Evolutionary conservation across 2,113 vertebrate genomes (phyloP).

Genomic region (Tetraodon nigroviridis): DNA sequence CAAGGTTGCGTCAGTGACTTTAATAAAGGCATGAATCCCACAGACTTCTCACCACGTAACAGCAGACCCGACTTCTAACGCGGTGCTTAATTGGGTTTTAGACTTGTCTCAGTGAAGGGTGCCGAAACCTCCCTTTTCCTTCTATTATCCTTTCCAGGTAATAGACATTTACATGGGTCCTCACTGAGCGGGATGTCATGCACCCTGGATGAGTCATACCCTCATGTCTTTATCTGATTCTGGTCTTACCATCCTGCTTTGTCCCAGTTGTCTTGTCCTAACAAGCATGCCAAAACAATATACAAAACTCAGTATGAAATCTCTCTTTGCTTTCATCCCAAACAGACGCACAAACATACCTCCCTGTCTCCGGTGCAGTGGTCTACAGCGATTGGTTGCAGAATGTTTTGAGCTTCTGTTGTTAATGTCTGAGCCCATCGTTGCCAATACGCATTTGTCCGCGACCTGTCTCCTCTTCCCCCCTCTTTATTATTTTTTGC

Average conservation of each 20-base stretch:
- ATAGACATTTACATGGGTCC: slow-evolving; percentile 37
- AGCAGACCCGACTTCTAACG: slow-evolving; percentile 36
- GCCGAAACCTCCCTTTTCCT: slow-evolving; percentile 42
- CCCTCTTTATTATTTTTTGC: slow-evolving; percentile 29
- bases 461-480: slow-evolving; percentile 32
- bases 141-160: slow-evolving; percentile 46
- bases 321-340: slow-evolving; percentile 51
- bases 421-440: slow-evolving; percentile 51
- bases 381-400: slow-evolving; percentile 58
- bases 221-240: slow-evolving; percentile 51
- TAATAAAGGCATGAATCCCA: slow-evolving; percentile 29
- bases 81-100: slow-evolving; percentile 57
- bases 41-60: slow-evolving; percentile 23
- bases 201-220: slow-evolving; percentile 59
- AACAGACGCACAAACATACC: slow-evolving; percentile 47
- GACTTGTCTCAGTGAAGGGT: slow-evolving; percentile 11
- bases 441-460: slow-evolving; percentile 53
- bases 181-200: slow-evolving; percentile 45
- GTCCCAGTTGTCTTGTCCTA: slow-evolving; percentile 59
- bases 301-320: slow-evolving; percentile 22
- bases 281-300: slow-evolving; percentile 62
- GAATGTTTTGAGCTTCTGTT: slow-evolving; percentile 57
- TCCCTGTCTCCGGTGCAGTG: slow-evolving; percentile 58
- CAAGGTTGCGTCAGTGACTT: slow-evolving; percentile 13
- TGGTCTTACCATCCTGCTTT: slow-evolving; percentile 58